phyloP scores from a whole-genome alignment of 2,888 invertebrate species.

The Perizoma affinitatum region DNA sequence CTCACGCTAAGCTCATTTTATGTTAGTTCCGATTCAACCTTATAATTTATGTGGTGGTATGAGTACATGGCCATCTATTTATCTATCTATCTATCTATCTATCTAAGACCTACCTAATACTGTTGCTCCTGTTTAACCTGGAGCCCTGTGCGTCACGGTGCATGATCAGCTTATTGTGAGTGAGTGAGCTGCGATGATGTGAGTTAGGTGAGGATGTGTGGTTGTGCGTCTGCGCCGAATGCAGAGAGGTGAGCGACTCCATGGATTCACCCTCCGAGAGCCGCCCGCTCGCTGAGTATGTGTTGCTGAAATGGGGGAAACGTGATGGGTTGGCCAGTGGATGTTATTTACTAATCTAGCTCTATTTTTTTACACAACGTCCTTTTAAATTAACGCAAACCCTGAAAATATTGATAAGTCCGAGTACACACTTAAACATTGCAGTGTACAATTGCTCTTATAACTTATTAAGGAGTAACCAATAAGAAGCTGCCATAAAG shows the following conservation, averaged over 20 bases:
- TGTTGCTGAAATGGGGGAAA: conserved; percentile 85
- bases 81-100: neutral
- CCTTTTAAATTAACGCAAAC: no score
- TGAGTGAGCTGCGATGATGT: conserved; percentile 87
- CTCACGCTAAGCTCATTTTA: no score
- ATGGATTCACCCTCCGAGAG: conserved; percentile 96
- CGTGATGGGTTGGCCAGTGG: conserved; percentile 53
- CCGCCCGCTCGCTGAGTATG: conserved; percentile 88
- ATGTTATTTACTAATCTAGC: conserved; percentile 11
- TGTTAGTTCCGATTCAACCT: no score
- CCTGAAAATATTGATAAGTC: no score
- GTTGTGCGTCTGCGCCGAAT: conserved; percentile 90
- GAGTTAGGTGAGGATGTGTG: conserved; percentile 88
- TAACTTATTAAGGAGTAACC: no score
- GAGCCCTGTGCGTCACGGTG: conserved; percentile 85
- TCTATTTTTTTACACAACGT: no score
- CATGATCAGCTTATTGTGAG: conserved; percentile 85
- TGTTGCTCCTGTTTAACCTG: conserved; percentile 94
- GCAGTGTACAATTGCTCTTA: no score
- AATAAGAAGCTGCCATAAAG: no score
- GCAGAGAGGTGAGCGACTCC: conserved; percentile 91
- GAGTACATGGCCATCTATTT: no score
- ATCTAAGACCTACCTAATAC: conserved; percentile 89
- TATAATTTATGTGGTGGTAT: no score
- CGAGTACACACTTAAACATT: no score